These are phyloP conservation scores for Montipora sp. DNA, from an alignment of 64 coral and sea anemone genomes.

Conservation along the genomic window DNA sequence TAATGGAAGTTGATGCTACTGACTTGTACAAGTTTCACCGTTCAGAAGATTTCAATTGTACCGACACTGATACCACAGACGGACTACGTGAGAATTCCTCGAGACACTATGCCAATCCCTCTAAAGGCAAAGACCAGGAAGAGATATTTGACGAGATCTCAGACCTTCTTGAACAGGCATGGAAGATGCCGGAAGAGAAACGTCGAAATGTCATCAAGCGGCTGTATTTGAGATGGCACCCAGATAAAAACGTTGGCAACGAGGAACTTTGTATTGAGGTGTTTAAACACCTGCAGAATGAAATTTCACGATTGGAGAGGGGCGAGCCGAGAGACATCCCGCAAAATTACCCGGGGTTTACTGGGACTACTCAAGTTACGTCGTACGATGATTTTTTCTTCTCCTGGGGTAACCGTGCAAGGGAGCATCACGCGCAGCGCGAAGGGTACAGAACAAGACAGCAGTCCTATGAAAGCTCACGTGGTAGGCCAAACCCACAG, in stretches of 20 bases:
- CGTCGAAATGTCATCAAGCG: constrained; percentile 67
- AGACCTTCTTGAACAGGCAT: constrained; percentile 64
- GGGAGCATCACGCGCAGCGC: background rate
- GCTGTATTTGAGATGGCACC: constrained; percentile 79
- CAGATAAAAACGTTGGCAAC: constrained; percentile 80
- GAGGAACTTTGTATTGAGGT: constrained; percentile 76
- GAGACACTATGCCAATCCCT: background rate
- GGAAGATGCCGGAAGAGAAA: constrained; percentile 66
- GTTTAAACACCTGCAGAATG: constrained; percentile 64
- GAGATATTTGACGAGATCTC: constrained; percentile 20
- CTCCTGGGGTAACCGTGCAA: constrained; percentile 20
- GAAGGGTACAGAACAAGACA: constrained; percentile 5
- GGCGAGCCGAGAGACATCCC: background rate
- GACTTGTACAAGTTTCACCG: constrained; percentile 81
- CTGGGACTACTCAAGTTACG: no score
- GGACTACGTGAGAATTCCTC: no score
- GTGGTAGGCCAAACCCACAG: constrained; percentile 7
- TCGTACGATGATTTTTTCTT: background rate
- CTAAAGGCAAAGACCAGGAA: background rate
- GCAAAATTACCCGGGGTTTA: background rate
- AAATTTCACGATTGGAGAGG: constrained; percentile 70
- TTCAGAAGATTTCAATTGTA: background rate
- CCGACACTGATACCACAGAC: background rate
- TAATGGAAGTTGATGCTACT: constrained; percentile 51
- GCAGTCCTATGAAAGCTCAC: background rate